A percentile compares a stretch with the other conserved stretches of the same genome.
These are phyloP conservation scores for Malurus elegans DNA, from an alignment of 2,113 vertebrate genomes.

Conservation along the genomic window DNA sequence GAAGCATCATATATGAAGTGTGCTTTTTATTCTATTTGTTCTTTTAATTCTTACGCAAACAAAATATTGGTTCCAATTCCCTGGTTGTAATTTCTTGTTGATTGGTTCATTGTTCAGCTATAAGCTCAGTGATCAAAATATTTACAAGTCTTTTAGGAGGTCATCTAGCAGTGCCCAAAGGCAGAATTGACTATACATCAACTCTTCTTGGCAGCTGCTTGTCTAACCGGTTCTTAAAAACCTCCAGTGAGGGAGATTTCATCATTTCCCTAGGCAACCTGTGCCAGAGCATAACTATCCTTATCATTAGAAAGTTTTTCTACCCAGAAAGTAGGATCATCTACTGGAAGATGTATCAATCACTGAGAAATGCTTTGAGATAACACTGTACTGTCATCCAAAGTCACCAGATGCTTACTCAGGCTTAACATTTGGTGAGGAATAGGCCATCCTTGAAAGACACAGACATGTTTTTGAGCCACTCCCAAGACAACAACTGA, in stretches of 20 bases:
- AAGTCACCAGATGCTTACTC: neutral
- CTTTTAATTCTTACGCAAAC: neutral
- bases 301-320: conserved; percentile 49
- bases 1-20: neutral
- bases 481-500: conserved; percentile 27
- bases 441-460: neutral
- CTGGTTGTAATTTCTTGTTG: neutral
- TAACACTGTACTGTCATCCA: neutral
- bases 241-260: conserved; percentile 30
- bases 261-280: conserved; percentile 49
- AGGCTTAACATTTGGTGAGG: neutral
- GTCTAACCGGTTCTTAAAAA: conserved; percentile 48
- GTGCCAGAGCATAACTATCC: neutral
- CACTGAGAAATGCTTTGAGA: conserved; percentile 36
- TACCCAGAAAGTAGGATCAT: neutral
- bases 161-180: conserved; percentile 23
- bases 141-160: conserved; percentile 10
- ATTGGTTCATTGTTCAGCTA: neutral
- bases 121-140: neutral
- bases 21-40: neutral
- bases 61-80: neutral
- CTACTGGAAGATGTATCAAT: neutral
- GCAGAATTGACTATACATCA: conserved; percentile 21
- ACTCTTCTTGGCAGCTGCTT: neutral
- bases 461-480: neutral